Evolutionary conservation across 2,888 invertebrate species (phyloP), one percentile per base, ranked within the genome.

Genomic region (Tetheella fluctuosa): DNA sequence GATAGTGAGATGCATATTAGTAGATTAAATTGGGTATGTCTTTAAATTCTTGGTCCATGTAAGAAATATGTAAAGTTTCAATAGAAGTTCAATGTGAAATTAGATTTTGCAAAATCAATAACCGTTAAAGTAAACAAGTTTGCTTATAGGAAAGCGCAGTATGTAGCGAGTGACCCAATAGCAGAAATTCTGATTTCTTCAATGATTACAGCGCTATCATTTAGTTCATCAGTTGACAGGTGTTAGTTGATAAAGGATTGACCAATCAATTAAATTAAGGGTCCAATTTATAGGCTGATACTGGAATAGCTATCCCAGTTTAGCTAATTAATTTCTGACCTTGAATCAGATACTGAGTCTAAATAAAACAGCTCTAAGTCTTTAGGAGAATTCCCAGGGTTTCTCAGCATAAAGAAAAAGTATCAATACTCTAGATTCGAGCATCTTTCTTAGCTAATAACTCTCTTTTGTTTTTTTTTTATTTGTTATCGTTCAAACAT

Each of bases 291-390:
- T 48, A 17, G 48, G 20, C 7, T 20, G 1, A 48, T 20, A 20
- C 10, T 39, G 10, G 20, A 48, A 48, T 2, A 20, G 17, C 48
- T 48, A n/a, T 20, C 20, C 7, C n/a, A 15, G 7, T 20, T 48
- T 10, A 20, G n/a, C 10, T 10, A 23, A 58, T 52, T 58, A 54
- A 52, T n/a, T 25, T 23, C 23, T 25, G 23, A 10, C 23, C 53
- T 53, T 60, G 61, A 62, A 30, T 30, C 30, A 30, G 30, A 34
- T 34, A 3, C 34, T 13, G 34, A 34, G 1, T 34, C 13, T 34
- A 4, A 34, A 34, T 8, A 30, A 10, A 10, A 30, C 30, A 10
- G 7, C 10, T 30, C 10, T 10, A 30, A 10, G 10, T 10, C 30
- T 7, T 30, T 30, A 10, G 10, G 8, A 30, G 28, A 28, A 28